A percentile compares a stretch with the other conserved stretches of the same genome.
phyloP scores from a whole-genome alignment of 2,113 vertebrate species.

The Onychorhynchus coronatus region DNA sequence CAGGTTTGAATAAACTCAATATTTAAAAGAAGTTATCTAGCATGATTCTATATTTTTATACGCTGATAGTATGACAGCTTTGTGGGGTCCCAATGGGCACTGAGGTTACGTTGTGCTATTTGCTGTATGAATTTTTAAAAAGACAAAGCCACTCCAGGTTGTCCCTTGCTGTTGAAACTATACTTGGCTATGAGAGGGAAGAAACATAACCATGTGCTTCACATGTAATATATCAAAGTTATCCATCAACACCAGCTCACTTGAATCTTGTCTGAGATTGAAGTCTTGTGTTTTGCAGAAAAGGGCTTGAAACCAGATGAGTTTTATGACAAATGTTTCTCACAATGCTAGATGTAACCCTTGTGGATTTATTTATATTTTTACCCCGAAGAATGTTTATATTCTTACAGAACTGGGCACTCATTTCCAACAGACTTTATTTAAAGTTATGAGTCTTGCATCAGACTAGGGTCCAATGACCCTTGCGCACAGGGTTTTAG shows the following conservation, averaged over 20 bases:
- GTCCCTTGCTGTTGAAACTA: background rate
- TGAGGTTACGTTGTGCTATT: background rate
- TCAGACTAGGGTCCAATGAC: background rate
- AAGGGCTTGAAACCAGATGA: constrained; percentile 22
- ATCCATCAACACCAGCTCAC: background rate
- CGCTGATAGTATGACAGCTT: background rate
- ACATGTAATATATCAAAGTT: background rate
- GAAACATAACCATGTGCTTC: background rate
- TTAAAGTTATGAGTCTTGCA: background rate
- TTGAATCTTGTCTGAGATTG: background rate
- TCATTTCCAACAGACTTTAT: background rate
- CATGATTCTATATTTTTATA: background rate
- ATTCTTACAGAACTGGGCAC: background rate
- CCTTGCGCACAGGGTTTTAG: background rate
- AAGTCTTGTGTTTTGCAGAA: background rate
- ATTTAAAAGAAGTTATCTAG: background rate
- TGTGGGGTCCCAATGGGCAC: background rate
- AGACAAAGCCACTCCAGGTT: constrained; percentile 1
- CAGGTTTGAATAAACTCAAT: background rate
- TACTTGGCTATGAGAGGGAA: background rate
- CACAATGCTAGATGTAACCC: background rate
- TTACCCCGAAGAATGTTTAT: background rate
- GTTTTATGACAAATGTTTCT: background rate
- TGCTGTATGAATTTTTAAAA: background rate
- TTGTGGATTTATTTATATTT: background rate